These are phyloP conservation scores for Drosophila rhopaloa DNA, from an alignment of 1,140 invertebrate genomes.

Conservation along the genomic window DNA sequence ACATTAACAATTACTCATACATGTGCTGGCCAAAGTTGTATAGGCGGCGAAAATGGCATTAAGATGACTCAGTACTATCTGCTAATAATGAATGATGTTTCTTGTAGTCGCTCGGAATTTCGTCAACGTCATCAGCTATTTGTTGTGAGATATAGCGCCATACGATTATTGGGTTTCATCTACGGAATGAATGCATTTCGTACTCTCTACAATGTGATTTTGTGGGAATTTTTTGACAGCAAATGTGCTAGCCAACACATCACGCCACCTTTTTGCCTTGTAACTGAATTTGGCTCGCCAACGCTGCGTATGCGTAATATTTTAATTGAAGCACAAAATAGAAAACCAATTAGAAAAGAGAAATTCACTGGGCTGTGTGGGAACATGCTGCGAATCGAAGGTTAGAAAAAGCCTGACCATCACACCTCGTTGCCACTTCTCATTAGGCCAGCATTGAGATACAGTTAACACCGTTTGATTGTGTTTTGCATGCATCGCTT, in stretches of 20 bases:
- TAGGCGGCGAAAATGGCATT: conserved; percentile 1
- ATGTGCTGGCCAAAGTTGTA: conserved; percentile 28
- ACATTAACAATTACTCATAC: conserved; percentile 53
- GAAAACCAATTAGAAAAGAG: conserved; percentile 33
- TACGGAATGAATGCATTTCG: conserved; percentile 23
- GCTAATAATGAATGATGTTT: conserved; percentile 37
- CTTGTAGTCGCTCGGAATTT: conserved; percentile 8
- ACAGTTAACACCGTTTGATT: conserved; percentile 26
- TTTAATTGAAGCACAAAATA: conserved; percentile 45
- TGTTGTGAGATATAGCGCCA: conserved; percentile 13
- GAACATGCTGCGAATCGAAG: conserved; percentile 2
- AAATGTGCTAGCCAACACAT: conserved; percentile 60
- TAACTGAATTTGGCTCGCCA: conserved; percentile 21
- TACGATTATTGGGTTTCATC: not conserved
- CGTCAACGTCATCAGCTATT: conserved; percentile 26
- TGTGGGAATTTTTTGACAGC: conserved; percentile 21
- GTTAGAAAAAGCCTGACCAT: conserved; percentile 12
- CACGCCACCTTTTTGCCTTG: conserved; percentile 56
- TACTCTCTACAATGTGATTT: not conserved
- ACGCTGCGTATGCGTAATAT: conserved; percentile 65
- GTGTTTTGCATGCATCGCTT: conserved; percentile 32
- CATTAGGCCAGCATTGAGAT: conserved; percentile 22
- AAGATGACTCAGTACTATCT: conserved; percentile 32
- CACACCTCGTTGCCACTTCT: conserved; percentile 13
- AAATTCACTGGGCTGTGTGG: conserved; percentile 11